Base-by-base conservation (phyloP, 2,797 vertebrate genomes). In the Cirrhinus molitorella region DNA sequence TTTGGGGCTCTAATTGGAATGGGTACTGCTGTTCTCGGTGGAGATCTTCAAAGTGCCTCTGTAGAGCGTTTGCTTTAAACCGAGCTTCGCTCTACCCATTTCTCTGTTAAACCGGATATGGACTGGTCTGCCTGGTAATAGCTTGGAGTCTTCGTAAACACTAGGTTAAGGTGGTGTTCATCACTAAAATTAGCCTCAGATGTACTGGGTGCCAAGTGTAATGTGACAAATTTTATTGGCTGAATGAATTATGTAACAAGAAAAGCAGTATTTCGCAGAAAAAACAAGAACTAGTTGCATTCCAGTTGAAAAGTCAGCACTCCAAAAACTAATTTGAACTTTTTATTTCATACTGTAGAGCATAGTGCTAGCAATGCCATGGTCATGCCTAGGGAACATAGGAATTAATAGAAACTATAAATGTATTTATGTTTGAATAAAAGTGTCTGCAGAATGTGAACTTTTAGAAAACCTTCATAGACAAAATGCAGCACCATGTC, bases 1-100 rank as follows among this genome's bases (percentile, higher is more conserved):
- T 79, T 85, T 83, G 16, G 43, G 28, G 67, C 51, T 45, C 12
- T 85, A 82, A 88, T 83, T 68, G 71, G 83, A 59, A 86, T 78
- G 65, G 49, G 71, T 77, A 79, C 31, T 79, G 25, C 31, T 21
- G 43, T 71, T 88, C 77, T 81, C 67, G 40, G 73, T 51, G 63
- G 55, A 65, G 80, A 72, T 61, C 55, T 83, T 87, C 71, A 87
- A 83, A 80, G 80, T 77, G 59, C 37, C 55, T 63, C 67, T 61
- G 55, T 34, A 23, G 40, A 72, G 25, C 9, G 3, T 63, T 47
- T 49, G 43, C 55, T 72, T 81, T 71, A 59, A 47, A 72, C 5
- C 10, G 1, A 40, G 31, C 78, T 53, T 80, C 9, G 23, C n/a
- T 80, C 16, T 11, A 49, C 7, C 5, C 28, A 67, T 23, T 53